A percentile compares a stretch with the other conserved stretches of the same genome.
Conservation (phyloP, 1,140 invertebrate genomes). For the Xylocopa sonorina region DNA sequence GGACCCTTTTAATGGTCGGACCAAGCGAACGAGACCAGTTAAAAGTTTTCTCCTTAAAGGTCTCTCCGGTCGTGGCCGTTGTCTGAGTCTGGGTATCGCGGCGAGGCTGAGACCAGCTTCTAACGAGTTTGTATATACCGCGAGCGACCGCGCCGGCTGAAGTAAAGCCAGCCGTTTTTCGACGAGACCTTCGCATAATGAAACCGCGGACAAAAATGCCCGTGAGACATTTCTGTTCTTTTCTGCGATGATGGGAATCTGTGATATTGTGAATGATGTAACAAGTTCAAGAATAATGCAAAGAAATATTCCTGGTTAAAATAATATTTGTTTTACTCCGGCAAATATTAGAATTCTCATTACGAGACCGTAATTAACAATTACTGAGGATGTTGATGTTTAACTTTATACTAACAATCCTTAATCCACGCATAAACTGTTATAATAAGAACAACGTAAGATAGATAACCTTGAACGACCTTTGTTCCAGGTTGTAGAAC, state of each 20-base stretch:
- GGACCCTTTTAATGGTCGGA: constrained; percentile 61
- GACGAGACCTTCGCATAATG: constrained; percentile 41
- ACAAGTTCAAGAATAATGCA: no score
- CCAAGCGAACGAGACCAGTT: constrained; percentile 54
- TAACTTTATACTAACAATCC: background rate
- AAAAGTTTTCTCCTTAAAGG: constrained; percentile 67
- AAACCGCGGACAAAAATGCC: constrained; percentile 19
- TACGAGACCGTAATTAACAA: no score
- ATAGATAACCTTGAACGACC: constrained; percentile 15
- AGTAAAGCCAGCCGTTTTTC: constrained; percentile 31
- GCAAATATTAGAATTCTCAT: no score
- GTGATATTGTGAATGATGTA: no score
- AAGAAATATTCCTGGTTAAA: no score
- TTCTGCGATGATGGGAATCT: no score
- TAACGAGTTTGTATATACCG: constrained; percentile 44
- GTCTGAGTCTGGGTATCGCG: constrained; percentile 46
- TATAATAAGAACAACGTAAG: no score
- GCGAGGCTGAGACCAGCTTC: constrained; percentile 39
- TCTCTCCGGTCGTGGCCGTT: constrained; percentile 51
- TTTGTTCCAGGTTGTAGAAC: constrained; percentile 13
- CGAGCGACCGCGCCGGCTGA: constrained; percentile 2
- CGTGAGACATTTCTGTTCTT: constrained; percentile 6
- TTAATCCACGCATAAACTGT: background rate
- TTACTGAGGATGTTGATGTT: background rate
- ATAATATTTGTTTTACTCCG: no score